Conservation (phyloP, 1,140 invertebrate genomes). For the Pogonomyrmex barbatus region DNA sequence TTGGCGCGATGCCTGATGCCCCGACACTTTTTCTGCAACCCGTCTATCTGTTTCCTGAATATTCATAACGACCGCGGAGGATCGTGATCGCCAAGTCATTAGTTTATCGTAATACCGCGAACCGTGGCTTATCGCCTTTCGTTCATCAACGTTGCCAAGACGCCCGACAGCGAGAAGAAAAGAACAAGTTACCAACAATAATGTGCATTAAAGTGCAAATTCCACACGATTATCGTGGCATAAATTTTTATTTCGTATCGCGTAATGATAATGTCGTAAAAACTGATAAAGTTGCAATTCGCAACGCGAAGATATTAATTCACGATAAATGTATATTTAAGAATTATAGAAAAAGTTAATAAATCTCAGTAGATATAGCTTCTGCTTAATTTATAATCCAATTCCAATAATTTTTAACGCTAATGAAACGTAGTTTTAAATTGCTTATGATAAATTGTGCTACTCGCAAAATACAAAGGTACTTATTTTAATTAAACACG, state of each 20-base stretch:
- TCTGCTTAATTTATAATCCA: background rate
- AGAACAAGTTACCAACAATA: background rate
- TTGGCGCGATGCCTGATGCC: constrained; percentile 2
- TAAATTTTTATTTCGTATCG: background rate
- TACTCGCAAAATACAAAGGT: background rate
- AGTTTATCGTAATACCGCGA: constrained; percentile 62
- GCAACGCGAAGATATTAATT: background rate
- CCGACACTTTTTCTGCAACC: background rate
- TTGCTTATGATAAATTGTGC: background rate
- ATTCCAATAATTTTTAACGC: background rate
- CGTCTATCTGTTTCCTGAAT: constrained; percentile 54
- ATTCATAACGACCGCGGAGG: constrained; percentile 56
- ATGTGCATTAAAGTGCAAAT: constrained; percentile 23
- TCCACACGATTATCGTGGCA: background rate
- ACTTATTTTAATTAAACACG: constrained; percentile 19
- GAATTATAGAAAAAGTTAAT: background rate
- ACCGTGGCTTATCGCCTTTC: constrained; percentile 52
- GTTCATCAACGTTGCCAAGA: background rate
- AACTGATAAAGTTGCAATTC: background rate
- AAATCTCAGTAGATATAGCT: background rate
- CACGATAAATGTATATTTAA: background rate
- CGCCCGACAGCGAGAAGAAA: background rate
- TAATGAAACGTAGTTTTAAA: background rate
- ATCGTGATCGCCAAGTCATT: constrained; percentile 65
- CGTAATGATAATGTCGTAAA: background rate